Percentiles rank a stretch among this genome's conserved stretches.
These are phyloP conservation scores for Bombus haemorrhoidalis DNA, from an alignment of 1,140 invertebrate genomes.

Conservation along the genomic window DNA sequence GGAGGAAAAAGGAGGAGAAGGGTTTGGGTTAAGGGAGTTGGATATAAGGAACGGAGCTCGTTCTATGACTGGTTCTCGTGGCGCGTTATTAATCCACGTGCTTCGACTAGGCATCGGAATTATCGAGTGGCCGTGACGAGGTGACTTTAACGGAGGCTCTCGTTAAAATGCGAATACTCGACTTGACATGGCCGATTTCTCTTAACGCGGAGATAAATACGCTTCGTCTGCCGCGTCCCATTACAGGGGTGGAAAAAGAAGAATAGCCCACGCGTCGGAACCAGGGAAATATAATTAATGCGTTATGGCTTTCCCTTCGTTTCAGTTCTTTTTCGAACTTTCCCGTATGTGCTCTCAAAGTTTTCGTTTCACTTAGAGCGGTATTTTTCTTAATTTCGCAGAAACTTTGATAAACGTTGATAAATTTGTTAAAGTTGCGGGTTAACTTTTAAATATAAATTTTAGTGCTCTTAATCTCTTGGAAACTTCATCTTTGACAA, in stretches of 20 bases:
- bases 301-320: neutral
- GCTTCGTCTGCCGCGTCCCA: neutral
- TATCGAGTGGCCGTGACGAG: constrained; percentile 64
- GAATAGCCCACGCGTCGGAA: neutral
- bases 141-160: constrained; percentile 68
- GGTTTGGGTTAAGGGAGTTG: neutral
- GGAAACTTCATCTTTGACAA: too few relatives aligned
- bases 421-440: too few relatives aligned
- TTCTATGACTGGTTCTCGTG: neutral
- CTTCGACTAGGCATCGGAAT: constrained; percentile 70
- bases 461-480: too few relatives aligned
- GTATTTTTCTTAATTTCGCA: too few relatives aligned
- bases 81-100: constrained; percentile 62
- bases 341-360: too few relatives aligned
- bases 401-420: too few relatives aligned
- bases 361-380: too few relatives aligned
- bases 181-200: constrained; percentile 72
- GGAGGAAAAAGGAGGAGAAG: neutral
- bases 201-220: constrained; percentile 72
- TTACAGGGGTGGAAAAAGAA: too few relatives aligned
- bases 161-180: constrained; percentile 77
- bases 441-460: too few relatives aligned
- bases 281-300: neutral
- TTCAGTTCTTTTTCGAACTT: neutral
- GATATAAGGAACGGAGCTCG: neutral